Percentiles rank a stretch among this genome's conserved stretches.
These are phyloP conservation scores for Cherax quadricarinatus DNA, from an alignment of 1,140 invertebrate genomes.

Conservation along the genomic window DNA sequence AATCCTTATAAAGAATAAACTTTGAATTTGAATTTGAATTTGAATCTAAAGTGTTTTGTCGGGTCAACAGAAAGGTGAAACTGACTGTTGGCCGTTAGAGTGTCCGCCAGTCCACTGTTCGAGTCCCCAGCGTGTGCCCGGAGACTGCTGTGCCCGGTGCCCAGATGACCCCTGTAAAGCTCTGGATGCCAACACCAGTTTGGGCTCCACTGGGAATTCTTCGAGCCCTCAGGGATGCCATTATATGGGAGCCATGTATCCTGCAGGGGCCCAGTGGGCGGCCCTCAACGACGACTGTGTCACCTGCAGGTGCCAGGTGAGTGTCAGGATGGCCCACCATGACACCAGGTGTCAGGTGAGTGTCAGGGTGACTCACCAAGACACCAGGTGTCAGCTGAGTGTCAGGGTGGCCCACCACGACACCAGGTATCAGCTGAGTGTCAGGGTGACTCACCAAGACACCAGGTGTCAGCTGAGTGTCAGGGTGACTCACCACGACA, in stretches of 20 bases:
- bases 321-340: conserved; percentile 65
- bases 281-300: conserved; percentile 84
- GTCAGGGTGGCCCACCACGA: no score
- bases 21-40: no score
- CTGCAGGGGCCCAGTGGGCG: conserved; percentile 81
- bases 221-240: conserved; percentile 78
- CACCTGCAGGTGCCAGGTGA: conserved; percentile 88
- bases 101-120: conserved; percentile 86
- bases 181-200: conserved; percentile 70
- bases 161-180: conserved; percentile 80
- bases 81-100: conserved; percentile 91
- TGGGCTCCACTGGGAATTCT: conserved; percentile 57
- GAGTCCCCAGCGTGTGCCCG: conserved; percentile 81
- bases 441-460: no score
- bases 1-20: no score
- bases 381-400: no score
- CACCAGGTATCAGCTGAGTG: no score
- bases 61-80: conserved; percentile 86
- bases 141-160: conserved; percentile 86
- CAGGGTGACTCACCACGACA: no score
- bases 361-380: no score
- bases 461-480: no score
- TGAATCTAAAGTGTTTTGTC: conserved; percentile 11
- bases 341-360: no score
- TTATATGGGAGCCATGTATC: conserved; percentile 81